A percentile compares a stretch with the other conserved stretches of the same genome.
phyloP scores from a whole-genome alignment of 2,888 invertebrate genomes.

The Drosophila fungiperda region DNA sequence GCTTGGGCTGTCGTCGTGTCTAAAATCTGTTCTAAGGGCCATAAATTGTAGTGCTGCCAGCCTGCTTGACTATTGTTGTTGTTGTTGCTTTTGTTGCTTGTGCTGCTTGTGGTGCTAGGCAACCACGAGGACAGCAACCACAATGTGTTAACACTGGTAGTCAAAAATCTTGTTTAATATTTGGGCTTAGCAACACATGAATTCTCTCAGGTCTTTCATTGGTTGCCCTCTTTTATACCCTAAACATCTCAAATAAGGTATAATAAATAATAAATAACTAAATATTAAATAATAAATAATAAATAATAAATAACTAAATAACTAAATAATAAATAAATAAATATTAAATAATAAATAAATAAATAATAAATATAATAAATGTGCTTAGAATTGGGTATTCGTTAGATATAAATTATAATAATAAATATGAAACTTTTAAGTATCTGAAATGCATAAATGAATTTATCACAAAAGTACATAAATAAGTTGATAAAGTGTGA shows the following conservation, averaged over 20 bases:
- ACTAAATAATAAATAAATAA: no score
- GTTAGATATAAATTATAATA: no score
- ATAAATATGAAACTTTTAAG: background rate
- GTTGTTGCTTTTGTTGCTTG: conserved; percentile 16
- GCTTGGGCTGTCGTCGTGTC: conserved; percentile 70
- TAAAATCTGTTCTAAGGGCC: conserved; percentile 76
- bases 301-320: no score
- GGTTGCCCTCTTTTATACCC: conserved; percentile 24
- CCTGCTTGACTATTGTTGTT: conserved; percentile 14
- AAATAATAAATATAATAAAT: no score
- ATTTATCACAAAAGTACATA: background rate
- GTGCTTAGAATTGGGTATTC: background rate
- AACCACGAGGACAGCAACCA: conserved; percentile 44
- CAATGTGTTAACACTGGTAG: conserved; percentile 76
- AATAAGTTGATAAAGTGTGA: background rate
- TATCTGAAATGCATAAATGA: background rate
- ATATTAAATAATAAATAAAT: no score
- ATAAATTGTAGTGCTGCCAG: conserved; percentile 64
- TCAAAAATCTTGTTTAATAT: conserved; percentile 76
- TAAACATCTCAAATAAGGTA: background rate
- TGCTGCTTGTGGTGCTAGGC: conserved; percentile 14
- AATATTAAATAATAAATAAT: background rate
- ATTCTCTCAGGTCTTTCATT: conserved; percentile 33
- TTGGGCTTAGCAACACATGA: conserved; percentile 57
- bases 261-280: background rate